phyloP scores from a whole-genome alignment of 1,140 invertebrate species.

The Metopolophium dirhodum region DNA sequence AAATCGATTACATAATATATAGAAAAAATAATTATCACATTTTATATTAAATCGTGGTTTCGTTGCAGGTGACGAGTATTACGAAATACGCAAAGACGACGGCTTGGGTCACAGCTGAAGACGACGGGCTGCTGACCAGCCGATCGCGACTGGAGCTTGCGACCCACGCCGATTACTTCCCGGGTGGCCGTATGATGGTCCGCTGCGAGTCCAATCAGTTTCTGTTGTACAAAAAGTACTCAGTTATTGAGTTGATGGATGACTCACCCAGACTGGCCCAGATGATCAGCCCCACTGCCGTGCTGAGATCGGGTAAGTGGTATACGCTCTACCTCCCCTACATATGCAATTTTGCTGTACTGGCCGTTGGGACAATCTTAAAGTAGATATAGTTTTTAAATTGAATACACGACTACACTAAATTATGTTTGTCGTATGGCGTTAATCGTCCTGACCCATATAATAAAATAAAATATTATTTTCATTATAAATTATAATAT shows the following conservation, averaged over 20 bases:
- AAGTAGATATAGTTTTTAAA: background rate
- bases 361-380: background rate
- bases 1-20: background rate
- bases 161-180: constrained; percentile 62
- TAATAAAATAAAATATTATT: background rate
- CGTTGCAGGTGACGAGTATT: constrained; percentile 7
- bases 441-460: too few species aligned
- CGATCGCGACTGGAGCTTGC: constrained; percentile 63
- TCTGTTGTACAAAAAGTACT: constrained; percentile 62
- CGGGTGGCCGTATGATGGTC: constrained; percentile 63
- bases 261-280: constrained; percentile 64
- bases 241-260: constrained; percentile 63
- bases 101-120: constrained; percentile 46
- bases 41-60: background rate
- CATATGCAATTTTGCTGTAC: background rate
- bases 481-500: too few species aligned
- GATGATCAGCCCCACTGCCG: constrained; percentile 64
- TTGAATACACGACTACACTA: background rate
- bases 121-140: constrained; percentile 57
- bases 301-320: constrained; percentile 56
- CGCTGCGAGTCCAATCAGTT: constrained; percentile 65
- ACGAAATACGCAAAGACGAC: constrained; percentile 37
- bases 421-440: background rate
- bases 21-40: background rate
- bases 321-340: background rate